Conservation (phyloP, 2,888 invertebrate species). For the Agrilus mali region DNA sequence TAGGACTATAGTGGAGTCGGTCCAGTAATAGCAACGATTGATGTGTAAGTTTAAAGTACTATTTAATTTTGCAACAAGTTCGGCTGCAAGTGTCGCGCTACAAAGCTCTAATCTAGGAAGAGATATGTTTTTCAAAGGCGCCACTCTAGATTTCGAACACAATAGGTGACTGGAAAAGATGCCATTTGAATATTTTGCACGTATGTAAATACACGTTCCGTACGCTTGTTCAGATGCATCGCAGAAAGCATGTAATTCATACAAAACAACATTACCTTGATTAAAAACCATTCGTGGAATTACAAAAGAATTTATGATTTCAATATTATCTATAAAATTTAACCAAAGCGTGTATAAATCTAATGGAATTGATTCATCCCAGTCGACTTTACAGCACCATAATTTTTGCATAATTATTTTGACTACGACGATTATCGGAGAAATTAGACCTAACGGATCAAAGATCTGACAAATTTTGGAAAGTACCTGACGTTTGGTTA, state of each 20-base stretch:
- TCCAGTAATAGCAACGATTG: conserved; percentile 7
- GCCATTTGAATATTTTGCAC: conserved; percentile 5
- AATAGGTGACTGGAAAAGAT: conserved; percentile 7
- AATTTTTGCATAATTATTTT: no score
- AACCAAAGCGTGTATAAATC: conserved; percentile 4
- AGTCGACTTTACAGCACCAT: no score
- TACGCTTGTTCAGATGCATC: conserved; percentile 13
- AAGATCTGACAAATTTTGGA: no score
- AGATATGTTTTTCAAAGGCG: conserved; percentile 14
- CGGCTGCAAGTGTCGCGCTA: conserved; percentile 11
- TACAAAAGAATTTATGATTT: conserved; percentile 5
- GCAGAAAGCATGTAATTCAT: conserved; percentile 12
- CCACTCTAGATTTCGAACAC: conserved; percentile 16
- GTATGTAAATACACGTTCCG: conserved; percentile 15
- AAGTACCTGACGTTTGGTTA: no score
- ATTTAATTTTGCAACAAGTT: conserved; percentile 6
- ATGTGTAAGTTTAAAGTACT: conserved; percentile 4
- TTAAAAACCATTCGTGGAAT: conserved; percentile 6
- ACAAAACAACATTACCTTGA: background rate
- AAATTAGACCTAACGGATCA: no score
- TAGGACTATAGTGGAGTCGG: conserved; percentile 1
- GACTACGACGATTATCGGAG: no score
- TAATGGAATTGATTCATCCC: no score
- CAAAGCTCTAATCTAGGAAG: conserved; percentile 15
- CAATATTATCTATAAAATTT: conserved; percentile 2